Evolutionary conservation across 2,797 vertebrate genomes (phyloP).

Genomic region (Tragelaphus eurycerus): DNA sequence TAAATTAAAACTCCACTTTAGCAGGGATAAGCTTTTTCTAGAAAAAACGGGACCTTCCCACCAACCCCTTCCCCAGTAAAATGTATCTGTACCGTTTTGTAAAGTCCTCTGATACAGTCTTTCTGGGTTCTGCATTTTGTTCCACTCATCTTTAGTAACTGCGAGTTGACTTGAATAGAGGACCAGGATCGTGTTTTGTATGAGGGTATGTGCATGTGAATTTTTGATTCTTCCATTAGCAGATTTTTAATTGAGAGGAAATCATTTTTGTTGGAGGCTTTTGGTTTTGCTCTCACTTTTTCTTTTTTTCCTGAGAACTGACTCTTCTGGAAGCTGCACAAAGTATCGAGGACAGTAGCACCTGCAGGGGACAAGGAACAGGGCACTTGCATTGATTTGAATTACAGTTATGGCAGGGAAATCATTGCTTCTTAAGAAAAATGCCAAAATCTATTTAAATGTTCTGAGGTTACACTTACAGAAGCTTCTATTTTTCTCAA

Average conservation of each 20-base stretch:
- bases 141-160: background rate
- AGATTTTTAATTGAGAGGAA: background rate
- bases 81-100: background rate
- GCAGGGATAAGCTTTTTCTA: conserved; percentile 17
- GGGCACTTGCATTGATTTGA: background rate
- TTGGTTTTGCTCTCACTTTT: conserved; percentile 8
- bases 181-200: background rate
- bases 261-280: background rate
- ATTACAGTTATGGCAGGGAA: conserved; percentile 34
- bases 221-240: background rate
- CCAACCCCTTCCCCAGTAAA: background rate
- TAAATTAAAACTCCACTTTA: background rate
- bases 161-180: background rate
- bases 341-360: background rate
- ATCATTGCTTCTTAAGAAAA: conserved; percentile 47
- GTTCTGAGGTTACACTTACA: conserved; percentile 22
- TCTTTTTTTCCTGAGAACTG: background rate
- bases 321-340: conserved; percentile 4
- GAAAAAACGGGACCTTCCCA: background rate
- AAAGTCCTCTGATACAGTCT: background rate
- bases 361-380: background rate
- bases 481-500: conserved; percentile 41
- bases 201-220: background rate
- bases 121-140: conserved; percentile 25
- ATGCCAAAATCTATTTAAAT: conserved; percentile 46